Evolutionary conservation across 2,888 invertebrate genomes (phyloP).

Genomic region (Andrena hattorfiana): DNA sequence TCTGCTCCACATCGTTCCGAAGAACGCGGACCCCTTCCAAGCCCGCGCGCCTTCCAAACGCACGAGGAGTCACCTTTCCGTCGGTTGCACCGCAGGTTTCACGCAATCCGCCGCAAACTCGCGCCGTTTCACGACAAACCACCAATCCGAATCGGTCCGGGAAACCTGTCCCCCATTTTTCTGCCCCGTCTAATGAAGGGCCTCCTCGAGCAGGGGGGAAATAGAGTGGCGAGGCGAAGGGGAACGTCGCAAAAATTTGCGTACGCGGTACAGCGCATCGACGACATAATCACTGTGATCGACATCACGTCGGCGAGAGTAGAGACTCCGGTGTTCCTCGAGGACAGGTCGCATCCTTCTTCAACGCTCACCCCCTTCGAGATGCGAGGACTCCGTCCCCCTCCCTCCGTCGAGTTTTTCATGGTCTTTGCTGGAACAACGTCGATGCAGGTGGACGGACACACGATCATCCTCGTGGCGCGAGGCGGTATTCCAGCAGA

Average conservation of each 20-base stretch:
- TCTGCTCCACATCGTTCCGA: neutral
- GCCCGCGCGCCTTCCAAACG: neutral
- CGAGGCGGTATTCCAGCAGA: slow-evolving; percentile 41
- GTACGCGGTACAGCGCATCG: slow-evolving; percentile 75
- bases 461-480: slow-evolving; percentile 30
- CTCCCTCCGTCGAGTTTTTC: slow-evolving; percentile 30
- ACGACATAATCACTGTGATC: slow-evolving; percentile 81
- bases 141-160: slow-evolving; percentile 25
- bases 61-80: neutral
- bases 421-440: slow-evolving; percentile 52
- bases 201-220: slow-evolving; percentile 28
- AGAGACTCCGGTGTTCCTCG: slow-evolving; percentile 65
- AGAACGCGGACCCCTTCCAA: slow-evolving; percentile 19
- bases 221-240: slow-evolving; percentile 45
- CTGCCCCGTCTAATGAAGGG: slow-evolving; percentile 39
- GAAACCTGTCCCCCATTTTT: slow-evolving; percentile 19
- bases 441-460: slow-evolving; percentile 59
- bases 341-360: slow-evolving; percentile 57
- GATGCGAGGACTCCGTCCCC: neutral
- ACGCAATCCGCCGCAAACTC: neutral
- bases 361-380: slow-evolving; percentile 31
- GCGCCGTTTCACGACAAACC: slow-evolving; percentile 1
- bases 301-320: slow-evolving; percentile 75
- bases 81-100: neutral
- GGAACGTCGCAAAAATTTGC: slow-evolving; percentile 44